Conservation (phyloP, 2,797 vertebrate species). For the Manis pentadactyla region DNA sequence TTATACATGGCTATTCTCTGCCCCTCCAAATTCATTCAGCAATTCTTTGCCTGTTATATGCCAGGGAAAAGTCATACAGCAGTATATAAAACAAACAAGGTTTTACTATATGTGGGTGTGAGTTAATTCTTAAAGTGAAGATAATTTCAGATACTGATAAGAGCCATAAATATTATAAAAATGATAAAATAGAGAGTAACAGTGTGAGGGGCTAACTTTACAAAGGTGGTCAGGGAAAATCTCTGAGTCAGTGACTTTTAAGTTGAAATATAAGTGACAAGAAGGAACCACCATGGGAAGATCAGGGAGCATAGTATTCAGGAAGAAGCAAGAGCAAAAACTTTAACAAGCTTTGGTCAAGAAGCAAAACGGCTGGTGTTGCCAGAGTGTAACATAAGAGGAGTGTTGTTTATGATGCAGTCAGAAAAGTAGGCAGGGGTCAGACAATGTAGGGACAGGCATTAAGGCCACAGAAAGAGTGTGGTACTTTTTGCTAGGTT, state of each 20-base stretch:
- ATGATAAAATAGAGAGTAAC: background rate
- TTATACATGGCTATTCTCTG: background rate
- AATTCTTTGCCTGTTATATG: conserved; percentile 17
- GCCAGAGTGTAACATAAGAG: background rate
- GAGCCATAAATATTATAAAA: background rate
- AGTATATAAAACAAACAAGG: conserved; percentile 5
- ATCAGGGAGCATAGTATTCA: background rate
- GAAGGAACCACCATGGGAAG: background rate
- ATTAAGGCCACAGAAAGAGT: background rate
- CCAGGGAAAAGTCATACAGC: background rate
- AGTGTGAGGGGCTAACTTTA: background rate
- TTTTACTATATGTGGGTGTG: background rate
- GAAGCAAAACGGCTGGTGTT: background rate
- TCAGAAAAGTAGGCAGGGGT: background rate
- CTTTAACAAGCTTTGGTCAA: background rate
- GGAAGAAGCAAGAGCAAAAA: background rate
- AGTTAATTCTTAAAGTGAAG: conserved; percentile 58
- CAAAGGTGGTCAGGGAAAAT: background rate
- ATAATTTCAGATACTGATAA: conserved; percentile 23
- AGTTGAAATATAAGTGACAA: conserved; percentile 39
- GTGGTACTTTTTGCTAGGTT: background rate
- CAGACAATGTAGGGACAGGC: background rate
- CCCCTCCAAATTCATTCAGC: conserved; percentile 19
- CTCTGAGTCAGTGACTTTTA: conserved; percentile 11
- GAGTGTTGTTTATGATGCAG: background rate